phyloP scores from a whole-genome alignment of 2,113 vertebrate genomes.

The Oceanites oceanicus region DNA sequence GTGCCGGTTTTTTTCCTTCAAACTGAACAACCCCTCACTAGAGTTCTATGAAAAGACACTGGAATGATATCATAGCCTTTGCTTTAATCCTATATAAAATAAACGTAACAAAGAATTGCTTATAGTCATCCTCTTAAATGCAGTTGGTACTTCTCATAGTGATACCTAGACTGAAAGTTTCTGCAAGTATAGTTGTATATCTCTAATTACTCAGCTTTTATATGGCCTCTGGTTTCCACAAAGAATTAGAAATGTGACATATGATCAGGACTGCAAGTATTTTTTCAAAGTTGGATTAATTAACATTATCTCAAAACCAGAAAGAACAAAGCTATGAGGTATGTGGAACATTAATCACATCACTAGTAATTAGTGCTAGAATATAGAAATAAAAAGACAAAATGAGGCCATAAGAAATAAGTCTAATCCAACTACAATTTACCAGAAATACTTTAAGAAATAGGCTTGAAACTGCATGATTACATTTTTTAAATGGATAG shows the following conservation, averaged over 20 bases:
- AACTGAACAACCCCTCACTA: not conserved
- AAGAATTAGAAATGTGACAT: constrained; percentile 56
- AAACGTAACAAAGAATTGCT: not conserved
- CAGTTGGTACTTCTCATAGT: not conserved
- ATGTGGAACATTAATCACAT: constrained; percentile 74
- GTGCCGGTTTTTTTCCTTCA: not conserved
- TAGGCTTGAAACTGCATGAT: not conserved
- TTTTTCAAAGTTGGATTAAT: constrained; percentile 74
- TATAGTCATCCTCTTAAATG: not conserved
- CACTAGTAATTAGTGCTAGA: constrained; percentile 70
- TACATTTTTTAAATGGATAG: not conserved
- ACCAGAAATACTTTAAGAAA: constrained; percentile 36
- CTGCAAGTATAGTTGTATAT: constrained; percentile 1
- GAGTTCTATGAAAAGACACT: not conserved
- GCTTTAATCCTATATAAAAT: not conserved
- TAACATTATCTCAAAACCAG: constrained; percentile 73
- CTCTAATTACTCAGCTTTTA: constrained; percentile 48
- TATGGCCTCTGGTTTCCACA: constrained; percentile 45
- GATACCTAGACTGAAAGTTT: not conserved
- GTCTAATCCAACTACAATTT: constrained; percentile 42
- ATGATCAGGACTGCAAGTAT: constrained; percentile 38
- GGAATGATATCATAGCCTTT: not conserved
- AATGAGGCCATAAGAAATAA: constrained; percentile 65
- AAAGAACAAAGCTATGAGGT: constrained; percentile 69
- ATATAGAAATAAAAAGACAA: constrained; percentile 67